phyloP scores from a whole-genome alignment of 2,797 vertebrate species.

The Hydrolagus colliei region DNA sequence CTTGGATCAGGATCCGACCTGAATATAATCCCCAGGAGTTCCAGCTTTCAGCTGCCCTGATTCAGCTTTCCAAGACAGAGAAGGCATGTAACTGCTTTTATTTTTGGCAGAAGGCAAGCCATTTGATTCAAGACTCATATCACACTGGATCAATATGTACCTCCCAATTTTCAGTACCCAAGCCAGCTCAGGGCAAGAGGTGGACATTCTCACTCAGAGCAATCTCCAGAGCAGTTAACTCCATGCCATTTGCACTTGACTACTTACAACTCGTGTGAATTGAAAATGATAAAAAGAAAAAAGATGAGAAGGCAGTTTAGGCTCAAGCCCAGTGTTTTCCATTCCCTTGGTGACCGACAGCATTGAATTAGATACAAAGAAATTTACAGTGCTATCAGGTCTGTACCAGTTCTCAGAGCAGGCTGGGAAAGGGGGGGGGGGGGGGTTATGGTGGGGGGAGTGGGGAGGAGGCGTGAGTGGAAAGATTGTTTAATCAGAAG shows the following conservation, averaged over 20 bases:
- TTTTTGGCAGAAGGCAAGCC: background rate
- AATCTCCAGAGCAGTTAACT: background rate
- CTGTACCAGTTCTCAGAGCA: too few relatives aligned
- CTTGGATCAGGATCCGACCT: background rate
- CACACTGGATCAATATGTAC: background rate
- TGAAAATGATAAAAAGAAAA: background rate
- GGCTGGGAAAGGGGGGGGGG: too few relatives aligned
- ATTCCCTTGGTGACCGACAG: too few relatives aligned
- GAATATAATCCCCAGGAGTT: background rate
- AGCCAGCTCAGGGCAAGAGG: background rate
- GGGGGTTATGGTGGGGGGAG: too few relatives aligned
- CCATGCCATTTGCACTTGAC: background rate
- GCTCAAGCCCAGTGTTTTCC: background rate
- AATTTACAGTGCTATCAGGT: too few relatives aligned
- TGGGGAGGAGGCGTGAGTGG: too few relatives aligned
- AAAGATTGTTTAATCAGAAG: too few relatives aligned
- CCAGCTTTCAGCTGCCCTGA: background rate
- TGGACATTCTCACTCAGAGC: background rate
- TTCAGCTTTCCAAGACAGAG: background rate
- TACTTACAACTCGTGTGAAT: background rate
- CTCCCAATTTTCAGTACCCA: background rate
- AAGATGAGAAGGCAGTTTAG: background rate
- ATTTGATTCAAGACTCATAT: background rate
- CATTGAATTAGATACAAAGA: too few relatives aligned
- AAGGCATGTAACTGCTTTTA: background rate